phyloP scores from a whole-genome alignment of 2,888 invertebrate genomes.

The Yponomeuta cagnagella region DNA sequence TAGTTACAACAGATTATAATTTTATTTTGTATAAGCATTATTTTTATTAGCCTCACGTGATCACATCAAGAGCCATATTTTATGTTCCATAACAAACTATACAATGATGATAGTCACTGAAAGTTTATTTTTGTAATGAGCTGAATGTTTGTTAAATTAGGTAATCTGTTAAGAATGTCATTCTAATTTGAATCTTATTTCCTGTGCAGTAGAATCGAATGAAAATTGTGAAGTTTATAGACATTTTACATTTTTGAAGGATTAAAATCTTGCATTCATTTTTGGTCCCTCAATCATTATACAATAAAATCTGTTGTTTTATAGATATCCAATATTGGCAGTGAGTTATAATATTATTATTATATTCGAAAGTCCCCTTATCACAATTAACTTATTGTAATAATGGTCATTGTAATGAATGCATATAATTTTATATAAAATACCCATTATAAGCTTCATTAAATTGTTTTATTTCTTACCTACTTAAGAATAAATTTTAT shows the following conservation, averaged over 20 bases:
- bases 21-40: conserved; percentile 25
- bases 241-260: neutral
- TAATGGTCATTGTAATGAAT: conserved; percentile 31
- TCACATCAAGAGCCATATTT: conserved; percentile 57
- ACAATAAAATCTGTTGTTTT: neutral
- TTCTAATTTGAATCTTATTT: neutral
- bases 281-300: neutral
- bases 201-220: conserved; percentile 3
- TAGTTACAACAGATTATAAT: conserved; percentile 10
- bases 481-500: conserved; percentile 12
- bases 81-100: conserved; percentile 51
- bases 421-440: conserved; percentile 68
- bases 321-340: conserved; percentile 1
- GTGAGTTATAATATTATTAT: conserved; percentile 49
- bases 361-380: conserved; percentile 34
- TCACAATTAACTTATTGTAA: conserved; percentile 28
- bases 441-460: conserved; percentile 58
- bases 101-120: conserved; percentile 47
- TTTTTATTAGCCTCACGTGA: conserved; percentile 41
- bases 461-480: conserved; percentile 47
- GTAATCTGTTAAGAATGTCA: neutral
- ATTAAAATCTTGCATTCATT: neutral
- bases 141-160: neutral
- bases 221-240: neutral
- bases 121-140: conserved; percentile 40